Conservation (phyloP, 2,888 invertebrate genomes). For the Trimorus sp. region DNA sequence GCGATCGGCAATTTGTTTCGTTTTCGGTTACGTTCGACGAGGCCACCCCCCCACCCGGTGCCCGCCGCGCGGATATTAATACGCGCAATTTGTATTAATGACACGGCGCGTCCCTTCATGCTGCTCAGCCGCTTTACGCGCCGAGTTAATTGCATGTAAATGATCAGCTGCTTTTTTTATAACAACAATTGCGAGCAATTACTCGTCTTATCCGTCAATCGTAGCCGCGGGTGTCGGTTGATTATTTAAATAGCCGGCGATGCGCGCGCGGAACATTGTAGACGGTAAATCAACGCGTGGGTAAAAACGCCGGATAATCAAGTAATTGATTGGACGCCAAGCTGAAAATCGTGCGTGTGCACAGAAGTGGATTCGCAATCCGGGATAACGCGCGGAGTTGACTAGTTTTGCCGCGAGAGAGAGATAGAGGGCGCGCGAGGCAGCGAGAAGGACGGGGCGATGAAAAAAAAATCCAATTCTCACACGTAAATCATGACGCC, state of each 20-base stretch:
- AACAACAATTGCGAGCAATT: conserved; percentile 41
- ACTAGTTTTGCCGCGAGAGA: conserved; percentile 54
- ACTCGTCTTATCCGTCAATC: conserved; percentile 46
- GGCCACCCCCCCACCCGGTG: neutral
- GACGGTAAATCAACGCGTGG: conserved; percentile 40
- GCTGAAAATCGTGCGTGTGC: conserved; percentile 44
- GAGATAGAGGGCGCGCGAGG: conserved; percentile 16
- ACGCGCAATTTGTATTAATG: conserved; percentile 48
- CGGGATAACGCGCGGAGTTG: conserved; percentile 35
- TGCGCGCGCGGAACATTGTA: conserved; percentile 46
- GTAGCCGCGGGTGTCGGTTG: conserved; percentile 22
- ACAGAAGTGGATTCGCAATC: conserved; percentile 51
- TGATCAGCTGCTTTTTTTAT: conserved; percentile 26
- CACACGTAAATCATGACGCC: conserved; percentile 63
- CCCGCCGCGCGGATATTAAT: conserved; percentile 17
- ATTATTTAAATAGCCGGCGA: conserved; percentile 28
- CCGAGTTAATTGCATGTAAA: conserved; percentile 46
- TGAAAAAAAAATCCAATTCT: conserved; percentile 64
- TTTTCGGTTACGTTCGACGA: too few relatives aligned
- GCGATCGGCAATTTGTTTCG: neutral
- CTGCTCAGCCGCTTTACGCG: conserved; percentile 18
- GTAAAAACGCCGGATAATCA: conserved; percentile 45
- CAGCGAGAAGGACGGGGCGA: too few relatives aligned
- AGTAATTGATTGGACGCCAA: conserved; percentile 57
- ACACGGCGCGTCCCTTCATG: conserved; percentile 27